phyloP scores from a whole-genome alignment of 2,113 vertebrate species.

The Lota lota region DNA sequence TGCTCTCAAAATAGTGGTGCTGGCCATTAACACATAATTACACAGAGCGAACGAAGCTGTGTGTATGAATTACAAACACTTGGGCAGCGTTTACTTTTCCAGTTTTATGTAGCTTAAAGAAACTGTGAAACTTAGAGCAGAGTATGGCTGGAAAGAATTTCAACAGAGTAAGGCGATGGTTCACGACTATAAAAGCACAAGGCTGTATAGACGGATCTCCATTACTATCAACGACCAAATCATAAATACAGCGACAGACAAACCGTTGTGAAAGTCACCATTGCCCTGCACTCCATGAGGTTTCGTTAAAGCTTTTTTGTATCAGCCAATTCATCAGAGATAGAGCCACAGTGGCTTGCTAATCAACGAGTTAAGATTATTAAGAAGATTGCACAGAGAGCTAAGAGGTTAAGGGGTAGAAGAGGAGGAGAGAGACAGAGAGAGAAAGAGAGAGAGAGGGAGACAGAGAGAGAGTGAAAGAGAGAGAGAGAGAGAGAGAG shows the following conservation, averaged over 20 bases:
- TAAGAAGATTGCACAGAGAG: conserved; percentile 55
- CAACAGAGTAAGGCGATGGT: not conserved
- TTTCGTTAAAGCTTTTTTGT: too few relatives aligned
- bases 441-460: too few relatives aligned
- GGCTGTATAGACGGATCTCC: too few relatives aligned
- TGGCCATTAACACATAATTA: conserved; percentile 68
- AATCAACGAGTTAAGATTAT: conserved; percentile 73
- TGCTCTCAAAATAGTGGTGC: conserved; percentile 46
- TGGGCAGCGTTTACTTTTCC: conserved; percentile 31
- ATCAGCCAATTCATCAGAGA: too few relatives aligned
- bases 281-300: too few relatives aligned
- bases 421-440: conserved; percentile 27
- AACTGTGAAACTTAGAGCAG: conserved; percentile 39
- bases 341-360: not conserved
- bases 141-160: conserved; percentile 1
- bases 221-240: too few relatives aligned
- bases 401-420: conserved; percentile 17
- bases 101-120: conserved; percentile 42
- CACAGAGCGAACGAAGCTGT: conserved; percentile 52
- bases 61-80: conserved; percentile 51
- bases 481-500: too few relatives aligned
- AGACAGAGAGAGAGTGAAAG: not conserved
- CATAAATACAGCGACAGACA: too few relatives aligned
- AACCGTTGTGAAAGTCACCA: too few relatives aligned
- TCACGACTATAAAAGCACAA: too few relatives aligned